Evolutionary conservation across 2,113 vertebrate genomes (phyloP), one percentile per base, ranked within the genome.

Genomic region (Cyprinus carpio): DNA sequence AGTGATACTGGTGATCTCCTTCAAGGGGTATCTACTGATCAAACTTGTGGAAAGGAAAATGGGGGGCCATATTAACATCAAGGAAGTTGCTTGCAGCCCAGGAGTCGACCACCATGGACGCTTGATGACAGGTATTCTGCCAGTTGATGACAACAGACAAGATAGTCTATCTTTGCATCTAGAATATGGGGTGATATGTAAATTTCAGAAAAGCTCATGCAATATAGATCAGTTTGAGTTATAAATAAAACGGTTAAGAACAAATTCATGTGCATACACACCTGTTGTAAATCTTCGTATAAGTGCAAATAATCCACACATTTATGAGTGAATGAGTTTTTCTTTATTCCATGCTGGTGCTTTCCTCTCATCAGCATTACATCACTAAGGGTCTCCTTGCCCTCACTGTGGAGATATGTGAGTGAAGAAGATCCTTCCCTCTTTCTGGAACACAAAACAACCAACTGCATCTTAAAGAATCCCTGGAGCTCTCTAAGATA

Each of bases 381-480:
- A 74, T 74, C n/a, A 46, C 37, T 1, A 74, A 49, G 5, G 5
- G 72, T 43, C 71, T 43, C 71, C 43, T 2, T 74, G 37, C 20
- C 40, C 12, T 43, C 69, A 72, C 69, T 37, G 34, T 72, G 20
- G 16, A 54, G 6, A 46, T 75, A 16, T 75, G 43, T 75, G 5
- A 49, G 3, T 49, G 3, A 12, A 75, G 40, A n/a, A 29, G n/a
- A 51, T 76, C 74, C 25, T 31, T 76, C 8, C 4, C 65, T 87
- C 83, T 78, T 83, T 81, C 87, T 69, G 86, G 51, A 87, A 72
- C 27, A 72, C 86, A 86, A 77, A 85, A 82, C 87, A 82, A 85
- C 88, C 79, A 79, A 87, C 6, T 37, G 87, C 89, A 90, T 84
- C 90, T 89, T 89, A 86, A 86, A 83, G 89, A 89, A 93, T 89